Base-by-base conservation (phyloP, 1,140 invertebrate species). In the Megalonaias nervosa region DNA sequence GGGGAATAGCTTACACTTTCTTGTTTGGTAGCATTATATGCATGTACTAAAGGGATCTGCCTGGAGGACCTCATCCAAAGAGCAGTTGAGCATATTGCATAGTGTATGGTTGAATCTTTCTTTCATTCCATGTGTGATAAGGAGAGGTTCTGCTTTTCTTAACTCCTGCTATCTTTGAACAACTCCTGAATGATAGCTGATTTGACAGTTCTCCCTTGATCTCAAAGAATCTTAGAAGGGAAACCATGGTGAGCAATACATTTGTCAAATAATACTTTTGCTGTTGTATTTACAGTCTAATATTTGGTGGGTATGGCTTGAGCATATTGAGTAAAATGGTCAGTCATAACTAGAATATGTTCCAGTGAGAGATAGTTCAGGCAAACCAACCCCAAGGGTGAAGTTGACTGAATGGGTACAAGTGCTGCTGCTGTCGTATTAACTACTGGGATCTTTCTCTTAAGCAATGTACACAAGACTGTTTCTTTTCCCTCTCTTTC, bases 261-360 rank as follows among this genome's bases (percentile, higher is more conserved):
- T 62, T 60, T 38, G 23, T 75, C 70, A 58, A 62, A 75, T n/a
- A 75, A 61, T 14, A 67, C 62, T 62, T 66, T 75, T 31, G 74
- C 62, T 62, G 74, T 75, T 31, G 74, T 70, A 69, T 75, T 71
- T 21, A 67, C 67, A 3, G 58, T 75, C n/a, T 75, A 59, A 60
- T 75, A 69, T 60, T 65, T 69, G 6, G 66, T 75, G 14, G 74
- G 38, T 23, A 75, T 70, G 13, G 74, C 74, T n/a, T 48, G 31
- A 16, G 74, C 66, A 70, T 69, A 75, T 57, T 59, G 60, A 6
- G 73, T 75, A 38, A 55, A 75, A 26, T 75, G 73, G 59, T 75
- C 73, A 19, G 74, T 75, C 26, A 75, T 70, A 5, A 75, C 5
- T 23, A 75, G 67, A 6, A 75, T 38, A 62, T 75, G 26, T 64